Evolutionary conservation across 2,888 invertebrate genomes (phyloP).

Genomic region (Sclerodermus sp.): DNA sequence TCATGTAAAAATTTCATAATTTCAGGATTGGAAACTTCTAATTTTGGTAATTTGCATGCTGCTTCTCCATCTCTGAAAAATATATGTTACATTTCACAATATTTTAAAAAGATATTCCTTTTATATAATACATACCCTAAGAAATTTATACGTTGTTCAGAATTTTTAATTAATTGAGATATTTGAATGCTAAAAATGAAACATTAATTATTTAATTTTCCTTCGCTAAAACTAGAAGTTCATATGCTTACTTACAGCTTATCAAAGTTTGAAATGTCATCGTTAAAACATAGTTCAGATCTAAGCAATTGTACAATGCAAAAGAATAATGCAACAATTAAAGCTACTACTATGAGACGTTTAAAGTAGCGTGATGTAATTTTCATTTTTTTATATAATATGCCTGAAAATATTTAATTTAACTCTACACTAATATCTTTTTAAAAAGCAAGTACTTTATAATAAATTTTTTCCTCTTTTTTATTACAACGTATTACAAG

Average conservation of each 20-base stretch:
- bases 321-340: slow-evolving; percentile 33
- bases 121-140: slow-evolving; percentile 28
- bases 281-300: slow-evolving; percentile 31
- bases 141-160: slow-evolving; percentile 29
- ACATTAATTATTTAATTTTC: not conserved
- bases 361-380: slow-evolving; percentile 38
- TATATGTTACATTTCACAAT: not conserved
- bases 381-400: slow-evolving; percentile 35
- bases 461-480: no score
- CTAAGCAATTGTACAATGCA: slow-evolving; percentile 39
- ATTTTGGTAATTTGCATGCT: slow-evolving; percentile 68
- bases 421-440: no score
- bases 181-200: slow-evolving; percentile 40
- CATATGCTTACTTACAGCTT: slow-evolving; percentile 39
- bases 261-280: slow-evolving; percentile 38
- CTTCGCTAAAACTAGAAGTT: slow-evolving; percentile 1
- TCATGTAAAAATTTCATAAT: slow-evolving; percentile 72
- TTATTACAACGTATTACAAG: no score
- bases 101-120: not conserved
- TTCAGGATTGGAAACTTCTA: slow-evolving; percentile 71
- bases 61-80: slow-evolving; percentile 40
- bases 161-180: slow-evolving; percentile 45
- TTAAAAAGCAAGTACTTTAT: no score
- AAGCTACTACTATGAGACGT: slow-evolving; percentile 30
- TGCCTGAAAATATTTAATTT: no score